Evolutionary conservation across 2,888 invertebrate species (phyloP).

Genomic region (Catocala nupta): DNA sequence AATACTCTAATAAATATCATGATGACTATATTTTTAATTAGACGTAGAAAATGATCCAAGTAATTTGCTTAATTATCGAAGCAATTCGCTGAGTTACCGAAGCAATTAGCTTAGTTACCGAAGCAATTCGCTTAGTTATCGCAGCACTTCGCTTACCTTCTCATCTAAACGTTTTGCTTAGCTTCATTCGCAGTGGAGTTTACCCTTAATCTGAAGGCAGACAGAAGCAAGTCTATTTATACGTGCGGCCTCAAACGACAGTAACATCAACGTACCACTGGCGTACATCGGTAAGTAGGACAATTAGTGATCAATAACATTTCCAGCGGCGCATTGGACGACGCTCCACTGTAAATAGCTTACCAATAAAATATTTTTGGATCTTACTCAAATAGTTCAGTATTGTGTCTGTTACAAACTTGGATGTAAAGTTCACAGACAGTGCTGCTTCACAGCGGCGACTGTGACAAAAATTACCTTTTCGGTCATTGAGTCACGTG

Average conservation of each 20-base stretch:
- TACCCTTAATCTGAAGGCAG: slow-evolving; percentile 32
- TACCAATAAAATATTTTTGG: background rate
- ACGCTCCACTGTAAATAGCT: slow-evolving; percentile 3
- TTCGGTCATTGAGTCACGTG: too few species aligned
- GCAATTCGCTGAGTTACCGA: too few species aligned
- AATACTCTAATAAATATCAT: too few species aligned
- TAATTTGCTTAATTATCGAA: too few species aligned
- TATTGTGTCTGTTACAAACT: too few species aligned
- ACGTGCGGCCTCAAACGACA: slow-evolving; percentile 36
- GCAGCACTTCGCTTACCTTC: background rate
- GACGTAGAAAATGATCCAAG: too few species aligned
- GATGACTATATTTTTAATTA: too few species aligned
- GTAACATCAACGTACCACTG: slow-evolving; percentile 29
- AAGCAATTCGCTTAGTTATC: too few species aligned
- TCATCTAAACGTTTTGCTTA: background rate
- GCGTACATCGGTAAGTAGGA: slow-evolving; percentile 45
- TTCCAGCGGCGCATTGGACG: slow-evolving; percentile 7
- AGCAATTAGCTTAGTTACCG: too few species aligned
- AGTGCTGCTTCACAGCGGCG: too few species aligned
- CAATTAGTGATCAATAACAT: slow-evolving; percentile 49
- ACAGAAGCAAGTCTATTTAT: slow-evolving; percentile 49
- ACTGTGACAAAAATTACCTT: too few species aligned
- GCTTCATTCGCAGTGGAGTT: slow-evolving; percentile 14
- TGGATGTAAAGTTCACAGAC: too few species aligned
- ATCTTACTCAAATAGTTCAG: background rate